Conservation (phyloP, 2,113 vertebrate species). For the Elgaria multicarinata region DNA sequence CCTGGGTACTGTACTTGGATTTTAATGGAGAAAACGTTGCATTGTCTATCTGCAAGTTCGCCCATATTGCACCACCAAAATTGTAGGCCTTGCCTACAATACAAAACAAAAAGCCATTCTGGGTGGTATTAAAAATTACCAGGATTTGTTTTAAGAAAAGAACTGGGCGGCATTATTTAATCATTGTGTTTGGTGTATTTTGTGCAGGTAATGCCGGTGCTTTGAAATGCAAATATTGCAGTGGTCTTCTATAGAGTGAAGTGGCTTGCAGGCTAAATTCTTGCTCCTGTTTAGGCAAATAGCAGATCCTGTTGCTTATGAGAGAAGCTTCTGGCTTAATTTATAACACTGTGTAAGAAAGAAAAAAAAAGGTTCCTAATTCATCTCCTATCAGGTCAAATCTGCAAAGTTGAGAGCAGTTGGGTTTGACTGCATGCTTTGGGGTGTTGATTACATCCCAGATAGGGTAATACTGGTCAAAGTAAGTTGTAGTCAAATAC, state of each 20-base stretch:
- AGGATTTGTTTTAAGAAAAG: background rate
- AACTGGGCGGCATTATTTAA: constrained; percentile 19
- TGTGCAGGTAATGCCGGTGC: background rate
- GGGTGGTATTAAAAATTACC: constrained; percentile 21
- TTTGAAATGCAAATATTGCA: constrained; percentile 14
- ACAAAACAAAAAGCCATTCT: constrained; percentile 21
- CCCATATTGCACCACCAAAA: background rate
- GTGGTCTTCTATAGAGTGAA: background rate
- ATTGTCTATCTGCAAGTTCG: constrained; percentile 14
- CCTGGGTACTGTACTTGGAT: background rate
- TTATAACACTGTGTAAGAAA: background rate
- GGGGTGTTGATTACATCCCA: background rate
- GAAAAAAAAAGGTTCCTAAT: background rate
- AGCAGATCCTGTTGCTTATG: background rate
- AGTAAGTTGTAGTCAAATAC: too few relatives aligned
- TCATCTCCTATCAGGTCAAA: background rate
- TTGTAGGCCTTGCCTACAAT: background rate
- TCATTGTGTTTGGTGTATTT: constrained; percentile 25
- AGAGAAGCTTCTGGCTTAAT: background rate
- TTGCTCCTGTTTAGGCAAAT: accelerated
- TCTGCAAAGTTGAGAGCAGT: background rate
- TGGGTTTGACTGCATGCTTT: background rate
- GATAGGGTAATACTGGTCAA: background rate
- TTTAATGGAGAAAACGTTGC: constrained; percentile 15
- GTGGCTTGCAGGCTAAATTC: background rate